These are phyloP conservation scores for Marronus borbonicus DNA, from an alignment of 2,888 invertebrate genomes.

Conservation along the genomic window DNA sequence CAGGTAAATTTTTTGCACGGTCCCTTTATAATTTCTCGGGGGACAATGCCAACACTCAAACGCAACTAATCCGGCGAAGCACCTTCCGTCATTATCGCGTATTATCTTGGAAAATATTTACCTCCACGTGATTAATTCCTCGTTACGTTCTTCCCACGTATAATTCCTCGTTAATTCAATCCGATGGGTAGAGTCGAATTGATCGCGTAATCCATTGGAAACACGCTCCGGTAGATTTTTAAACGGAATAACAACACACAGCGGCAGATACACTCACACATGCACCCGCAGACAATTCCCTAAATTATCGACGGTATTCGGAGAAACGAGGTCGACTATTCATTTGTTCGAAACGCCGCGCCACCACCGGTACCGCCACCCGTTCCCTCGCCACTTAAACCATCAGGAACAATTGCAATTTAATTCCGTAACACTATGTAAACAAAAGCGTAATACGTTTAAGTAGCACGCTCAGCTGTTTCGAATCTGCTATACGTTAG, in stretches of 20 bases:
- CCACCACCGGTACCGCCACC: not conserved
- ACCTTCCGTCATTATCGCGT: not conserved
- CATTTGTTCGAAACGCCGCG: conserved; percentile 9
- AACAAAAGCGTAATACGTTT: conserved; percentile 41
- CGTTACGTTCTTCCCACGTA: too few relatives aligned
- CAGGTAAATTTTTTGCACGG: too few relatives aligned
- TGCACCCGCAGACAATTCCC: conserved; percentile 1
- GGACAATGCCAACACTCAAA: too few relatives aligned
- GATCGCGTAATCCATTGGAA: conserved; percentile 8
- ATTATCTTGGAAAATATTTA: conserved; percentile 22
- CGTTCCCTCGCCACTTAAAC: conserved; percentile 26
- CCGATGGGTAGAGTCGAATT: conserved; percentile 9
- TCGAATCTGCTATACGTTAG: conserved; percentile 1
- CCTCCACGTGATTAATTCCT: not conserved
- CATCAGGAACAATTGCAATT: conserved; percentile 42
- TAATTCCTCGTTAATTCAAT: conserved; percentile 21
- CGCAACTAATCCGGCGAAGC: too few relatives aligned
- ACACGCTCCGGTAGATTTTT: conserved; percentile 14
- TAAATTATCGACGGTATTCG: conserved; percentile 34
- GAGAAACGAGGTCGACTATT: conserved; percentile 20
- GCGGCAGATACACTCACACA: not conserved
- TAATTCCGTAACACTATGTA: conserved; percentile 44
- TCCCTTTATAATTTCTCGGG: too few relatives aligned
- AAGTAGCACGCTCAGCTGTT: conserved; percentile 31
- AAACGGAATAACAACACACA: not conserved